Conservation (phyloP, 2,113 vertebrate species). For the Chloebia gouldiae region DNA sequence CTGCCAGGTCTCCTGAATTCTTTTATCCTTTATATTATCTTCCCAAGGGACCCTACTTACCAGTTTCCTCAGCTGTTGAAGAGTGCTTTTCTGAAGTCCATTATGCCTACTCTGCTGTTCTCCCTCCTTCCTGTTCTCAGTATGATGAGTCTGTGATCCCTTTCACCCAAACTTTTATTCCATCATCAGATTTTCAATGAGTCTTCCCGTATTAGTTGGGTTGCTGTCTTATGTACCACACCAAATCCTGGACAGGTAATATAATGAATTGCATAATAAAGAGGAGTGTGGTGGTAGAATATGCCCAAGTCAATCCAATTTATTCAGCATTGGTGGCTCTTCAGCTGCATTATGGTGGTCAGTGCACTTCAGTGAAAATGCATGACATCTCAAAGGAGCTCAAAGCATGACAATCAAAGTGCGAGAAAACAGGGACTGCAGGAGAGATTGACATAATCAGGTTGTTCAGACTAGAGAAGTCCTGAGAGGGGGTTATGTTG, state of each 20-base stretch:
- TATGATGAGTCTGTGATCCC: neutral
- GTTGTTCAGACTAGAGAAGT: neutral
- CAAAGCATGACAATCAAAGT: neutral
- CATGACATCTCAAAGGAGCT: neutral
- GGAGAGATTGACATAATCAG: neutral
- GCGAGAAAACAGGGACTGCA: rapidly evolving
- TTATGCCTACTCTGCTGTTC: conserved; percentile 46
- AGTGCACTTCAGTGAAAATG: neutral
- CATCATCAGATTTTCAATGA: neutral
- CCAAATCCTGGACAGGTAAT: neutral
- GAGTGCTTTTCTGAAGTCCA: conserved; percentile 42
- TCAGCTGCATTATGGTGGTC: neutral
- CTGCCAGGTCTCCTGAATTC: conserved; percentile 28
- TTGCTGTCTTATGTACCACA: neutral
- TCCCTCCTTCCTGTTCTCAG: neutral
- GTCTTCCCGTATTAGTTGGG: rapidly evolving
- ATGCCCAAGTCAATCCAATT: neutral
- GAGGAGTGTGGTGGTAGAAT: neutral
- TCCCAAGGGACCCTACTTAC: conserved; percentile 24
- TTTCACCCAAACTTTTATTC: neutral
- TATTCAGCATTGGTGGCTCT: neutral
- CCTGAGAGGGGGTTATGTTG: neutral
- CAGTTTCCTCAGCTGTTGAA: conserved; percentile 18
- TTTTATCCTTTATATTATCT: conserved; percentile 9
- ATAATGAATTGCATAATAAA: neutral